phyloP scores from a whole-genome alignment of 2,797 vertebrate species.

The Chaetodon trifasciatus region DNA sequence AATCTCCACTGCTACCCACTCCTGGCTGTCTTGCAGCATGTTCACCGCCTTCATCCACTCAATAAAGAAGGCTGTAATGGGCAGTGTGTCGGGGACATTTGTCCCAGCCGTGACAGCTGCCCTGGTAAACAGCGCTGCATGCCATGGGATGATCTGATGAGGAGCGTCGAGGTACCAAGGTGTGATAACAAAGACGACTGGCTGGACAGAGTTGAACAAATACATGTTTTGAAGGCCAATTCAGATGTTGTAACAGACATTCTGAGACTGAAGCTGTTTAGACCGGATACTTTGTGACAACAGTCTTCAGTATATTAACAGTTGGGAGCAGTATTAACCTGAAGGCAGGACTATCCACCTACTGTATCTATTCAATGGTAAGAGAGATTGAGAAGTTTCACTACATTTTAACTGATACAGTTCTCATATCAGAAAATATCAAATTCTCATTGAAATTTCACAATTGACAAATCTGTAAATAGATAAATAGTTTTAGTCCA shows the following conservation, averaged over 20 bases:
- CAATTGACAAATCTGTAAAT: background rate
- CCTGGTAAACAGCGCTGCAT: constrained; percentile 68
- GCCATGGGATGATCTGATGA: constrained; percentile 65
- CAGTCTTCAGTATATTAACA: background rate
- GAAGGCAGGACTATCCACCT: background rate
- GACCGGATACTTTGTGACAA: background rate
- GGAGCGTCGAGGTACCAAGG: constrained; percentile 50
- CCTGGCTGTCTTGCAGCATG: constrained; percentile 52
- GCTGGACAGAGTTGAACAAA: constrained; percentile 44
- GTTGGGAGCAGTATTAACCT: too few relatives aligned
- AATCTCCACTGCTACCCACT: constrained; percentile 47
- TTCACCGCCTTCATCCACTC: constrained; percentile 62
- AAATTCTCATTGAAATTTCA: background rate
- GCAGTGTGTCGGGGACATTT: constrained; percentile 58
- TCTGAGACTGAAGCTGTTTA: background rate
- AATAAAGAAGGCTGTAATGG: constrained; percentile 61
- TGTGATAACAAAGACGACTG: constrained; percentile 53
- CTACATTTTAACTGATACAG: background rate
- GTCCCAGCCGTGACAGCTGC: constrained; percentile 67
- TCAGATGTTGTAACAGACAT: constrained; percentile 16
- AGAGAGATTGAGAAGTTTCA: background rate
- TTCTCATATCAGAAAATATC: background rate
- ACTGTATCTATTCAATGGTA: background rate
- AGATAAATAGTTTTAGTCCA: background rate
- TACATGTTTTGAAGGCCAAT: constrained; percentile 30